A percentile compares a stretch with the other conserved stretches of the same genome.
Conservation (phyloP, 30 jellyfish, hydroid and myxozoan species). For the Pelagia noctiluca region DNA sequence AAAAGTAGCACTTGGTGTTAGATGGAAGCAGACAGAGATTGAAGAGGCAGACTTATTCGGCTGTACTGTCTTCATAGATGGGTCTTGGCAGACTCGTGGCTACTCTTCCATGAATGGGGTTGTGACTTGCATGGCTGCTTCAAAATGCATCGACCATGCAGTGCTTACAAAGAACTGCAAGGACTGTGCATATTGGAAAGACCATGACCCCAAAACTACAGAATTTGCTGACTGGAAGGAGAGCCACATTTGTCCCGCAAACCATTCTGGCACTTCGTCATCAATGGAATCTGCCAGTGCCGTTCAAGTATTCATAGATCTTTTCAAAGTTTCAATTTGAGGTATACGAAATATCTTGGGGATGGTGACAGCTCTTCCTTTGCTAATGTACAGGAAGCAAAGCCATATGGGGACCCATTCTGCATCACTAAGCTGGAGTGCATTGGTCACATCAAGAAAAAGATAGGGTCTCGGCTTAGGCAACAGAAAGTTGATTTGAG, state of each 20-base stretch:
- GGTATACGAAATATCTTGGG: no score
- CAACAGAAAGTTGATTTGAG: neutral
- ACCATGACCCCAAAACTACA: no score
- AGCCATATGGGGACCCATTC: conserved; percentile 1
- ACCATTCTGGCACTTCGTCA: no score
- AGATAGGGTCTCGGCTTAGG: neutral
- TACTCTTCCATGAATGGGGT: conserved; percentile 16
- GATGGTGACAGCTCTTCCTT: no score
- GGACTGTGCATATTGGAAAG: no score
- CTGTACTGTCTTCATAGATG: no score
- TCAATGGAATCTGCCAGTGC: conserved; percentile 35
- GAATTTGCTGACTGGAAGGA: conserved; percentile 1
- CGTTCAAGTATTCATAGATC: neutral
- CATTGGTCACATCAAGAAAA: conserved; percentile 21
- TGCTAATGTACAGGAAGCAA: neutral
- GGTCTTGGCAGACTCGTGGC: conserved; percentile 34
- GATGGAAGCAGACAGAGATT: no score
- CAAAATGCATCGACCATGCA: conserved; percentile 8
- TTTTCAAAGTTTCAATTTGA: neutral
- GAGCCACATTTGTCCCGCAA: neutral
- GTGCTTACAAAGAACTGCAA: conserved; percentile 12
- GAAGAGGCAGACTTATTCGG: no score
- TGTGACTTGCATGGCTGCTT: no score
- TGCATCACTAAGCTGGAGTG: conserved; percentile 2
- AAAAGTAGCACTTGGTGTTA: no score